Percentiles rank a stretch among this genome's conserved stretches.
phyloP scores from a whole-genome alignment of 2,797 vertebrate species.

The Catharus ustulatus region DNA sequence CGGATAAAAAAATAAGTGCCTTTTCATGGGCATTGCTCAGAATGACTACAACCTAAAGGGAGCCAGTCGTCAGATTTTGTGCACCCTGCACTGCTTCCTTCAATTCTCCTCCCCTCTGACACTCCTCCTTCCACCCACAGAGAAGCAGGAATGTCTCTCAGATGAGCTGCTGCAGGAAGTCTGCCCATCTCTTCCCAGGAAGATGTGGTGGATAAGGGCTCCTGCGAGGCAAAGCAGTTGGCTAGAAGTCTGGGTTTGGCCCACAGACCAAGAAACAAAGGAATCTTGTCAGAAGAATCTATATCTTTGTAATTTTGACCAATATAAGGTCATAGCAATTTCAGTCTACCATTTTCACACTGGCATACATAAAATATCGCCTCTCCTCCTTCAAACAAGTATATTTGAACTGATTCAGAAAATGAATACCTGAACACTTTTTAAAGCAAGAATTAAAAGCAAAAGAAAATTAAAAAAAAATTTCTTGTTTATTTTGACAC shows the following conservation, averaged over 20 bases:
- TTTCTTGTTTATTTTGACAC: background rate
- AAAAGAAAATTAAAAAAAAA: background rate
- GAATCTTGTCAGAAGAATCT: background rate
- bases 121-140: background rate
- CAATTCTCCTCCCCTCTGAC: background rate
- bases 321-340: background rate
- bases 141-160: background rate
- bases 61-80: background rate
- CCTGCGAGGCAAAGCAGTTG: conserved; percentile 35
- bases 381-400: background rate
- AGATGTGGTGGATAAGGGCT: background rate
- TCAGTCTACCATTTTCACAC: background rate
- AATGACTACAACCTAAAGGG: background rate
- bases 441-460: background rate
- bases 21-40: background rate
- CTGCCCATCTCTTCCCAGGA: background rate
- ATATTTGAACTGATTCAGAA: background rate
- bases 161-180: conserved; percentile 31
- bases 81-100: background rate
- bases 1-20: background rate
- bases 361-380: background rate
- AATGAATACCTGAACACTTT: background rate
- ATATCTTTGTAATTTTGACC: background rate
- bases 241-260: background rate
- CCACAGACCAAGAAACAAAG: background rate